A percentile compares a stretch with the other conserved stretches of the same genome.
Conservation (phyloP, 2,797 vertebrate genomes). For the Parambassis ranga region DNA sequence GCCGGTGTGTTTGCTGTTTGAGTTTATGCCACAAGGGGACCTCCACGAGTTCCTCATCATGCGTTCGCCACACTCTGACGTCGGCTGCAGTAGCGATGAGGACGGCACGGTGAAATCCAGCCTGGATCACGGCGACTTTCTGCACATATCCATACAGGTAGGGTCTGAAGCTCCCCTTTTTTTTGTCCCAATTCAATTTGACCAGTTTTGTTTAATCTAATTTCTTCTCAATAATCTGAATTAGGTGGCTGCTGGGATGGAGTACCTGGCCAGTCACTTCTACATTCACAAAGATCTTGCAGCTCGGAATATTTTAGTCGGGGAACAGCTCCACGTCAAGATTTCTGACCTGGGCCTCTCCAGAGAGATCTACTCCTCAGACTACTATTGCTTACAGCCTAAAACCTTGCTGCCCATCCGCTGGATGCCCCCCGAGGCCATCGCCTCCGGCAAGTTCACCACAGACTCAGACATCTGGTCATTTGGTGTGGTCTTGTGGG, state of each 20-base stretch:
- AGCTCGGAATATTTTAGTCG: conserved; percentile 93
- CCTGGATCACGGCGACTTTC: conserved; percentile 94
- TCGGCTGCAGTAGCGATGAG: conserved; percentile 97
- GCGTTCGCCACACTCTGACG: conserved; percentile 95
- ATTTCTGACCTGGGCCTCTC: conserved; percentile 98
- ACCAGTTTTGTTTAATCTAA: too few relatives aligned
- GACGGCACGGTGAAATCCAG: conserved; percentile 96
- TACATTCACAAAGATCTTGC: conserved; percentile 97
- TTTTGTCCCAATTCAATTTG: too few relatives aligned
- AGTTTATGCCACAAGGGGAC: conserved; percentile 94
- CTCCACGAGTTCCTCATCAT: conserved; percentile 99
- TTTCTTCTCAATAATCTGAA: background rate
- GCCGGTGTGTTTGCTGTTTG: conserved; percentile 94
- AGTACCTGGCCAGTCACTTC: conserved; percentile 92
- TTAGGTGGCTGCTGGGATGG: conserved; percentile 95
- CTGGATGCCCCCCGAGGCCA: conserved; percentile 97
- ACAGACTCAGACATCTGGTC: conserved; percentile 97
- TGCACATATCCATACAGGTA: conserved; percentile 88
- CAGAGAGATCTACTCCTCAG: conserved; percentile 92
- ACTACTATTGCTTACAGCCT: conserved; percentile 93
- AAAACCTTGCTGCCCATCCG: conserved; percentile 94
- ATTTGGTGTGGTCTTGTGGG: conserved; percentile 96
- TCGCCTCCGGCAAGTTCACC: conserved; percentile 94
- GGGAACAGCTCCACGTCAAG: conserved; percentile 94
- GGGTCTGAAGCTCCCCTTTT: background rate